Evolutionary conservation across 2,113 vertebrate genomes (phyloP).

Genomic region (Caracal caracal): DNA sequence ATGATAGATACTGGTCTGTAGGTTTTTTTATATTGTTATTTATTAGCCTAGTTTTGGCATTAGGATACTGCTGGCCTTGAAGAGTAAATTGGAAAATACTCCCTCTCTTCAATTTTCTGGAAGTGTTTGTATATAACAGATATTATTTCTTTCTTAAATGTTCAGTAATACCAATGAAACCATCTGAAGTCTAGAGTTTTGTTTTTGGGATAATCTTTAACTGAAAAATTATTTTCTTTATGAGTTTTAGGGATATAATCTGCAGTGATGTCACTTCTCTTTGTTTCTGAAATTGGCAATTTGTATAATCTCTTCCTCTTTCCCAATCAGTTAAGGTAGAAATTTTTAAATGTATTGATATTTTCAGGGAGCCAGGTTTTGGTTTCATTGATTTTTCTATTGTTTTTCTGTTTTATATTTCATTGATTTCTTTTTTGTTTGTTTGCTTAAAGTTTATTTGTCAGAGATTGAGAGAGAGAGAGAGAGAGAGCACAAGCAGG

Average conservation of each 20-base stretch:
- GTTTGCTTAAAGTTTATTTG: too few species aligned
- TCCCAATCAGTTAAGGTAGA: not conserved
- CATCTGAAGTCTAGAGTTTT: not conserved
- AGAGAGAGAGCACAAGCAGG: too few species aligned
- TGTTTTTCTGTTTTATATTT: constrained; percentile 12
- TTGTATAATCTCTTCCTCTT: not conserved
- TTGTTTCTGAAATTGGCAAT: not conserved
- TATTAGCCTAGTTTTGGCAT: constrained; percentile 33
- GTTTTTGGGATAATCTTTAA: not conserved
- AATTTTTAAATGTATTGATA: not conserved
- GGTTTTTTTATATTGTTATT: not conserved
- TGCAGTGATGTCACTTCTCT: not conserved
- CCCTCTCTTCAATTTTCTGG: constrained; percentile 3
- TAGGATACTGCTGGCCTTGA: not conserved
- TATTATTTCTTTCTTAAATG: constrained; percentile 11
- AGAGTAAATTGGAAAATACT: not conserved
- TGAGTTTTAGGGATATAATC: not conserved
- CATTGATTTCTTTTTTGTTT: not conserved
- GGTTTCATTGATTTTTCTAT: constrained; percentile 21
- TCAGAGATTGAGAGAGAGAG: too few species aligned
- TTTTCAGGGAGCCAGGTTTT: not conserved
- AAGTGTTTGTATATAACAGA: not conserved
- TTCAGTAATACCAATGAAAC: not conserved
- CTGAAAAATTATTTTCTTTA: constrained; percentile 6
- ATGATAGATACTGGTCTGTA: not conserved